Evolutionary conservation across 2,797 vertebrate genomes (phyloP), one percentile per base, ranked within the genome.

Genomic region (Megaceryle alcyon): DNA sequence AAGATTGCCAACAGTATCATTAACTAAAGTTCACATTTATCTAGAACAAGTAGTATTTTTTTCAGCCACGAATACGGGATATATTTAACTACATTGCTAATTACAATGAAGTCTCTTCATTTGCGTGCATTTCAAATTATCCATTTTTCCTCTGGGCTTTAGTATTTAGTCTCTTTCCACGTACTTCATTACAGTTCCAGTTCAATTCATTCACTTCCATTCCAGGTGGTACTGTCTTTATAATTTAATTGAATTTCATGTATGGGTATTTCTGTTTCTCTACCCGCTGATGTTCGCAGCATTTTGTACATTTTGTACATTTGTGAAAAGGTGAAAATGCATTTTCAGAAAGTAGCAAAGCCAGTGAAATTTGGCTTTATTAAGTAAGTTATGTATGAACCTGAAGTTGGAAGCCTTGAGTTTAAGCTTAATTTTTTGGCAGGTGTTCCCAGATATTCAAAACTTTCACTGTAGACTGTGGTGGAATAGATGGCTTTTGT

Each of bases 1-100:
- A 43, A 69, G 82, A 70, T 56, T 90, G 71, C 79, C 84, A 84
- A 25, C 72, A 65, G 49, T 77, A 83, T 87, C 75, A 59, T 95
- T 95, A 92, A 75, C 65, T 93, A 39, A 94, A 94, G 69, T 80
- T 95, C 86, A 83, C 76, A 48, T 87, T 85, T 82, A 54, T 91
- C 72, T 93, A 29, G 43, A 87, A 75, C 75, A 96, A 87, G 84
- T 92, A 86, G 19, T 22, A 59, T 31, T 90, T 83, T 53, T 35
- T 90, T 43, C 56, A 88, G 41, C 39, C 60, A 16, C 65, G 49
- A 87, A 54, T 71, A 65, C 19, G 26, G 48, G 71, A 72, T 81
- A 29, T 77, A 53, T 84, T 91, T 93, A 91, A 73, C 51, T 80
- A 49, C 49, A 68, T 41, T 75, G 79, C 49, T 92, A 92, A 95